Conservation (phyloP, 2,113 vertebrate species). For the Nerophis lumbriciformis region DNA sequence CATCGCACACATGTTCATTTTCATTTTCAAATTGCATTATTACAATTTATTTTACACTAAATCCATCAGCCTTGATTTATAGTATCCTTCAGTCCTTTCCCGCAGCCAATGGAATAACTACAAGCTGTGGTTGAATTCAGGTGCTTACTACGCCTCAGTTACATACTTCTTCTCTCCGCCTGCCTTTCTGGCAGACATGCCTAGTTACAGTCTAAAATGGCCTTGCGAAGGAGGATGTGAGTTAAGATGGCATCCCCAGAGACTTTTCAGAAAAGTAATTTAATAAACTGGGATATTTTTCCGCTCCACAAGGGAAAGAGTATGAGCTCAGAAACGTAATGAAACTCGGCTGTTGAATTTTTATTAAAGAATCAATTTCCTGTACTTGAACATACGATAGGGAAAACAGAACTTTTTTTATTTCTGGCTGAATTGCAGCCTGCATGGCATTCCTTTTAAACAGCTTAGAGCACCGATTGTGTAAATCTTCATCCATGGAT, state of each 20-base stretch:
- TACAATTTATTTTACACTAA: conserved; percentile 17
- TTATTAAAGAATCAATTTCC: conserved; percentile 70
- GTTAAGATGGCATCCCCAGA: conserved; percentile 66
- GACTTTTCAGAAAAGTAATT: conserved; percentile 70
- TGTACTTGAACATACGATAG: conserved; percentile 56
- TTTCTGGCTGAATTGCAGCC: conserved; percentile 35
- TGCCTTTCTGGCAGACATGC: conserved; percentile 57
- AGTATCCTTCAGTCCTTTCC: conserved; percentile 28
- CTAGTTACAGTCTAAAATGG: conserved; percentile 66
- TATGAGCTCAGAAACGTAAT: conserved; percentile 64
- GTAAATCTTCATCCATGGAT: conserved; percentile 33
- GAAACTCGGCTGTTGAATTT: conserved; percentile 67
- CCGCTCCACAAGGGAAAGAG: conserved; percentile 55
- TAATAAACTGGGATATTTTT: conserved; percentile 72
- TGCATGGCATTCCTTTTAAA: conserved; percentile 26
- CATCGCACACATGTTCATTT: conserved; percentile 3
- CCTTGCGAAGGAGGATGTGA: conserved; percentile 55
- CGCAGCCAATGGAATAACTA: conserved; percentile 29
- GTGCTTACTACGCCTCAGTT: conserved; percentile 18
- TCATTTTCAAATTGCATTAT: conserved; percentile 8
- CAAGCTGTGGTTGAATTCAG: too few species aligned
- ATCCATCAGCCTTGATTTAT: conserved; percentile 30
- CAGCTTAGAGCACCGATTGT: conserved; percentile 15
- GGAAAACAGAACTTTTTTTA: conserved; percentile 18
- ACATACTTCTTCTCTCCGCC: conserved; percentile 24